Evolutionary conservation across 2,888 invertebrate species (phyloP).

Genomic region (Brachypterus glaber): DNA sequence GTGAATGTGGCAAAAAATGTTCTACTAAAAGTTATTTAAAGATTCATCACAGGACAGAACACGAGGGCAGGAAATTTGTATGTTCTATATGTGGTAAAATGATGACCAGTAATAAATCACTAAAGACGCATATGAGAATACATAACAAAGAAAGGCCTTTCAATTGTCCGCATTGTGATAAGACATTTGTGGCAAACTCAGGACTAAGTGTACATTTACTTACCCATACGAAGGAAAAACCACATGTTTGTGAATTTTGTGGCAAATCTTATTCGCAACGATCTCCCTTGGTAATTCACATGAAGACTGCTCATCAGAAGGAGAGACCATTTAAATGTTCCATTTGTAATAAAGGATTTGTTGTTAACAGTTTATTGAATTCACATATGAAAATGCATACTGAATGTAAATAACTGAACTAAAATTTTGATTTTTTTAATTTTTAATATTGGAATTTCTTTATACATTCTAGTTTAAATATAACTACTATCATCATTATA

Average conservation of each 20-base stretch:
- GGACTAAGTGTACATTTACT: slow-evolving; percentile 24
- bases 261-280: slow-evolving; percentile 43
- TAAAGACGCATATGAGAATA: slow-evolving; percentile 20
- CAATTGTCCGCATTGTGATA: slow-evolving; percentile 27
- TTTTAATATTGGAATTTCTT: too few species aligned
- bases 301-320: slow-evolving; percentile 44
- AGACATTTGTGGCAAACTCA: slow-evolving; percentile 28
- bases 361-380: slow-evolving; percentile 27
- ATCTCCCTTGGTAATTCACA: slow-evolving; percentile 41
- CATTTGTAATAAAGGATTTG: slow-evolving; percentile 34
- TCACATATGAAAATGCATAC: slow-evolving; percentile 33
- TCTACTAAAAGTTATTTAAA: slow-evolving; percentile 13
- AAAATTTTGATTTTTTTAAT: too few species aligned
- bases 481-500: too few species aligned
- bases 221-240: slow-evolving; percentile 30
- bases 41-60: slow-evolving; percentile 17
- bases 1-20: not conserved
- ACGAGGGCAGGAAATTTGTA: slow-evolving; percentile 15
- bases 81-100: slow-evolving; percentile 12
- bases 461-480: too few species aligned
- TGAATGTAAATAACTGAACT: too few species aligned
- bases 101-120: not conserved
- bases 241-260: slow-evolving; percentile 44
- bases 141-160: slow-evolving; percentile 30
- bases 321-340: slow-evolving; percentile 48